Conservation (phyloP, 2,888 invertebrate species). For the Beris chalybata region DNA sequence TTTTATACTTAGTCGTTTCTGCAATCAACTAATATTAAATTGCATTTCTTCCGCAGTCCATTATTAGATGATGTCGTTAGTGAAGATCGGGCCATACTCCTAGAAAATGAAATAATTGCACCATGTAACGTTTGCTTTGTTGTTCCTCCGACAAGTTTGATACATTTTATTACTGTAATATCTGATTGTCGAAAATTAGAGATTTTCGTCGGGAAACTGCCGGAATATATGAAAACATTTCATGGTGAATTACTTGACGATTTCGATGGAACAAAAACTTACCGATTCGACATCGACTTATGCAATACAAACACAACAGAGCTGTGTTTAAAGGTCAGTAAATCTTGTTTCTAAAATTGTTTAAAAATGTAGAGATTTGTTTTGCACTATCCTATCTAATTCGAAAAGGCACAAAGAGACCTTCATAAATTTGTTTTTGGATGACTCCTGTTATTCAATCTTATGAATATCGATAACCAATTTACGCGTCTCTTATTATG, state of each 20-base stretch:
- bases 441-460: too few relatives aligned
- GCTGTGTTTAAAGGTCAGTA: constrained; percentile 11
- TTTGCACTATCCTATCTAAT: too few relatives aligned
- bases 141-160: constrained; percentile 41
- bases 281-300: constrained; percentile 51
- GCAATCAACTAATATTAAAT: too few relatives aligned
- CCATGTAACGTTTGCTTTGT: constrained; percentile 10
- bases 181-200: constrained; percentile 51
- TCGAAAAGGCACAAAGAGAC: too few relatives aligned
- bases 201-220: constrained; percentile 47
- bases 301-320: not conserved
- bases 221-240: constrained; percentile 50
- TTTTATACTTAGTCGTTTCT: too few relatives aligned
- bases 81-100: constrained; percentile 47
- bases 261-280: constrained; percentile 45
- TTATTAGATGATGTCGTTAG: constrained; percentile 47
- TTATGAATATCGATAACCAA: too few relatives aligned
- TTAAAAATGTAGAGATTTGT: too few relatives aligned
- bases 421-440: too few relatives aligned
- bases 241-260: constrained; percentile 45
- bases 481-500: too few relatives aligned
- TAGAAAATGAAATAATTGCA: constrained; percentile 33
- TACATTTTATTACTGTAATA: constrained; percentile 48
- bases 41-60: constrained; percentile 43
- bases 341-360: too few relatives aligned